phyloP scores from a whole-genome alignment of 1,140 invertebrate genomes.

The Drosophila nigromelanica region DNA sequence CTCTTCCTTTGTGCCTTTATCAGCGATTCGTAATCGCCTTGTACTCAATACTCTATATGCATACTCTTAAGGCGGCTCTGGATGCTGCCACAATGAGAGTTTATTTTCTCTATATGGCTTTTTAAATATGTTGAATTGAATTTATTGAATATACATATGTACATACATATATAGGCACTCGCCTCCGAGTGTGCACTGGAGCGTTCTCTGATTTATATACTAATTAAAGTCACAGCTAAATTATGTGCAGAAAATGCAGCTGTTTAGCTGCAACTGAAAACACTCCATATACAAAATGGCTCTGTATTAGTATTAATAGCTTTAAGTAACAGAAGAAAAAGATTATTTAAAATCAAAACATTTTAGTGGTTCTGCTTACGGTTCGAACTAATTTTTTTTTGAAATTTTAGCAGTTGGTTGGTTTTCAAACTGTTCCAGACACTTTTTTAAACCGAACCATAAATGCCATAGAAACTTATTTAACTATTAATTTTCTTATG shows the following conservation, averaged over 20 bases:
- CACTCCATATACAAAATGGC: neutral
- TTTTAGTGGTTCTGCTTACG: too few species aligned
- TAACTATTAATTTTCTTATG: too few species aligned
- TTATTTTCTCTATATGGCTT: slow-evolving; percentile 5
- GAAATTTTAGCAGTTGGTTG: too few species aligned
- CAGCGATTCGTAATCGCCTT: slow-evolving; percentile 40
- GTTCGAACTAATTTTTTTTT: too few species aligned
- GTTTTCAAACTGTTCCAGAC: too few species aligned
- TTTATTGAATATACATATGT: neutral
- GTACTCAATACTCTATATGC: slow-evolving; percentile 19
- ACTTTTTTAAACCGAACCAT: too few species aligned
- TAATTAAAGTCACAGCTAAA: slow-evolving; percentile 27
- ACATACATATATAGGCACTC: slow-evolving; percentile 2
- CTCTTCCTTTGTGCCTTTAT: slow-evolving; percentile 48
- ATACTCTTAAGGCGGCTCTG: neutral
- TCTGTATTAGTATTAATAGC: too few species aligned
- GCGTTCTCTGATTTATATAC: slow-evolving; percentile 26
- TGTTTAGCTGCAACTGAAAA: slow-evolving; percentile 11
- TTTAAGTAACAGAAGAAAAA: too few species aligned
- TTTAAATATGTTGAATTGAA: neutral
- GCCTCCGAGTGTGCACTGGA: slow-evolving; percentile 6
- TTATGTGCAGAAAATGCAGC: slow-evolving; percentile 18
- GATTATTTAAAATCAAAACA: too few species aligned
- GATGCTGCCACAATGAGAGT: slow-evolving; percentile 9
- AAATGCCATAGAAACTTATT: too few species aligned